Evolutionary conservation across 2,888 invertebrate species (phyloP), one percentile per base, ranked within the genome.

Genomic region (Caenorhabditis sp.): DNA sequence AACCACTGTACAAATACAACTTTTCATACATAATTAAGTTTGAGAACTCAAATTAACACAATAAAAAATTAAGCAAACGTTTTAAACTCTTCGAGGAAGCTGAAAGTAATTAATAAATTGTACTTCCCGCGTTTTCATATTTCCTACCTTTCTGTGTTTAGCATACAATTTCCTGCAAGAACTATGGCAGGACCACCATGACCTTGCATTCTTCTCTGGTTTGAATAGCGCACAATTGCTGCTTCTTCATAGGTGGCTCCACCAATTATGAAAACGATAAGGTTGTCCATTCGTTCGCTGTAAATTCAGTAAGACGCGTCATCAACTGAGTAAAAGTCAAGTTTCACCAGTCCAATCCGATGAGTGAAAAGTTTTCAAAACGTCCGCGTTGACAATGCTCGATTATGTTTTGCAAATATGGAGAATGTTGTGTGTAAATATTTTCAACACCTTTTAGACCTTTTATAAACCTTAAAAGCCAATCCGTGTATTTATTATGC

Each of bases 341-440:
- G 13, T 58, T 41, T 20, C 30, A 73, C 78, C 37, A 50, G 7
- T 63, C 68, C n/a, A 39, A 30, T 26, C 48, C 50, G 2, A 58
- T 13, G 2, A 41, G 92, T 9, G 80, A 70, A 58, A 68, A 82
- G 15, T 63, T 78, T 30, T 82, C 82, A 7, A 61, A 50, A 30
- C 56, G 50, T 1, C 95, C 96, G 89, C 95, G 95, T 35, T 95
- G 92, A 0, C 96, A 91, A 89, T 95, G 95, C 86, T 97, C 97
- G 0, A 99, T 89, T 0, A 94, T 93, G 22, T 61, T 68, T 53
- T 80, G 93, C 6, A 99, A 90, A 24, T 95, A 91, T 0, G 99
- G 97, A n/a, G 93, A 93, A 90, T 99, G 99, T 89, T 99, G 99
- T 0, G 99, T 98, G 91, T 96, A 99, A 77, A 99, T 95, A 90